These are phyloP conservation scores for Loripinus fragilis DNA, from an alignment of 2,888 invertebrate genomes.

Conservation along the genomic window DNA sequence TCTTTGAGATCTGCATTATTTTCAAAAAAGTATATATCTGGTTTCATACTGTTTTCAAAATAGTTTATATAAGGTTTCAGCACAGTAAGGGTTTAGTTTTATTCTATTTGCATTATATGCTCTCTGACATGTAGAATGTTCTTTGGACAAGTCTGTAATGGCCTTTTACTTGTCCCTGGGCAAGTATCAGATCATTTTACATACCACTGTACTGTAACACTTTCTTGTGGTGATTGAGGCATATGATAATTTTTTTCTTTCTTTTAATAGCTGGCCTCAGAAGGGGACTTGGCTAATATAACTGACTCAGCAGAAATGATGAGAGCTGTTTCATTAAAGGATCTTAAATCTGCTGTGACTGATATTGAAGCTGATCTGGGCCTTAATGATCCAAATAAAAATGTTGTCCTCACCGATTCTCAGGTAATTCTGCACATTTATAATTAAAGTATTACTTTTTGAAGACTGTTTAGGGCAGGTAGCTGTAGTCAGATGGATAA, in stretches of 20 bases:
- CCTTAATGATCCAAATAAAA: constrained; percentile 12
- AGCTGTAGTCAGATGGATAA: too few species aligned
- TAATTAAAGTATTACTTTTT: too few species aligned
- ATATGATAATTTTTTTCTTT: background rate
- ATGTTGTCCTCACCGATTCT: constrained; percentile 35
- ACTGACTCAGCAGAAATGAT: constrained; percentile 45
- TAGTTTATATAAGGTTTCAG: too few species aligned
- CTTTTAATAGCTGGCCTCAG: constrained; percentile 31
- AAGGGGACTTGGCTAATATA: constrained; percentile 33
- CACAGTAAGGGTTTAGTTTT: too few species aligned
- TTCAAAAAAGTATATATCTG: too few species aligned
- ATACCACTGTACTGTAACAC: background rate
- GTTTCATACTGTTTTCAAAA: too few species aligned
- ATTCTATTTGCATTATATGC: too few species aligned
- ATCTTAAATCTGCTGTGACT: constrained; percentile 30
- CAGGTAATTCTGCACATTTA: too few species aligned
- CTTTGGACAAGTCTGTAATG: background rate
- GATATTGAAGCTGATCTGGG: constrained; percentile 38
- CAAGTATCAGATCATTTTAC: background rate
- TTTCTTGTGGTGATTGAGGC: background rate
- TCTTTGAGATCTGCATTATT: too few species aligned
- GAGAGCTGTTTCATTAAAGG: constrained; percentile 42
- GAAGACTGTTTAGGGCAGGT: too few species aligned
- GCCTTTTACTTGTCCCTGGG: too few species aligned
- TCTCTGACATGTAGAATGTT: background rate